These are phyloP conservation scores for Odontamblyopus rebecca DNA, from an alignment of 2,797 vertebrate species.

Conservation along the genomic window DNA sequence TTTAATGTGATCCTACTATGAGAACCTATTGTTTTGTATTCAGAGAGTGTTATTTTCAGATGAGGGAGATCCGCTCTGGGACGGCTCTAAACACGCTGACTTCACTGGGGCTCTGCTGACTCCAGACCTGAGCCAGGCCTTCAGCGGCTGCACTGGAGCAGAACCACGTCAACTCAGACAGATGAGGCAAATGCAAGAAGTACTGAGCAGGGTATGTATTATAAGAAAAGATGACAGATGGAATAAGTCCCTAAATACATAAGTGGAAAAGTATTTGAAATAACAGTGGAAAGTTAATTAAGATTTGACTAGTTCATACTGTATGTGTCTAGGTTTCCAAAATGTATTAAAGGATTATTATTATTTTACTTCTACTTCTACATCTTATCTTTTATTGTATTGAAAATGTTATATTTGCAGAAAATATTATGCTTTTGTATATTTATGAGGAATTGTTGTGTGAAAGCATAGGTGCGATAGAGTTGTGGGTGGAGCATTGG, in stretches of 20 bases:
- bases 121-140: neutral
- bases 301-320: neutral
- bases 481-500: too few relatives aligned
- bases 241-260: too few relatives aligned
- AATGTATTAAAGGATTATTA: too few relatives aligned
- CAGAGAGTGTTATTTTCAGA: conserved; percentile 24
- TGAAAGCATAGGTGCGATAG: too few relatives aligned
- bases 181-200: neutral
- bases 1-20: neutral
- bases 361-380: too few relatives aligned
- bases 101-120: neutral
- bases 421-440: too few relatives aligned
- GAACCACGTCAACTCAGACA: neutral
- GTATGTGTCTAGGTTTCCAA: too few relatives aligned
- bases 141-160: neutral
- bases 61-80: conserved; percentile 29
- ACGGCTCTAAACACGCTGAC: neutral
- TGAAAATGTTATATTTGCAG: too few relatives aligned
- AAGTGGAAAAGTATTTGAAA: too few relatives aligned
- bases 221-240: neutral
- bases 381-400: too few relatives aligned
- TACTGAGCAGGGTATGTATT: neutral
- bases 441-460: too few relatives aligned
- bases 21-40: neutral
- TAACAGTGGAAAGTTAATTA: neutral